Conservation (phyloP, 1,140 invertebrate species). For the Dinothrombium tinctorium region DNA sequence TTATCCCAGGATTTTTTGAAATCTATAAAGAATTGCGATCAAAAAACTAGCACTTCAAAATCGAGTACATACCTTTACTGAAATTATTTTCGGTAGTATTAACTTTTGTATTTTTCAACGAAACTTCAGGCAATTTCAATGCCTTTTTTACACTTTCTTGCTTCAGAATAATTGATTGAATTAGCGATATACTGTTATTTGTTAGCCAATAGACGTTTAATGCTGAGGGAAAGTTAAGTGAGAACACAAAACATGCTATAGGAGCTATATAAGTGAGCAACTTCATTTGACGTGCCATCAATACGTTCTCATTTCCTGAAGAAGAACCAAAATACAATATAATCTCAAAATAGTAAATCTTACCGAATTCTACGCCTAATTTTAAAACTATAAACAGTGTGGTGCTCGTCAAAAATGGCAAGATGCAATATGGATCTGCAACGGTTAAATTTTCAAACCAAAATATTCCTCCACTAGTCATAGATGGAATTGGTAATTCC, state of each 20-base stretch:
- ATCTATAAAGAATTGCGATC: no score
- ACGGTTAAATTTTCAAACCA: slow-evolving; percentile 85
- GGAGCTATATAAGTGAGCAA: slow-evolving; percentile 1
- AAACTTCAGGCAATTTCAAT: no score
- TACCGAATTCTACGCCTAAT: slow-evolving; percentile 21
- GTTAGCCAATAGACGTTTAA: slow-evolving; percentile 73
- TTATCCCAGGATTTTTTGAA: no score
- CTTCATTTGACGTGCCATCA: neutral
- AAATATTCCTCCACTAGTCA: slow-evolving; percentile 58
- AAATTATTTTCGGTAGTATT: no score
- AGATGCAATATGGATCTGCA: slow-evolving; percentile 60
- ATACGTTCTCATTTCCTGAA: neutral
- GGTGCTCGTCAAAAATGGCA: slow-evolving; percentile 57
- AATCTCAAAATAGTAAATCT: neutral
- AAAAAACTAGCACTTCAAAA: no score
- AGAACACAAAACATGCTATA: slow-evolving; percentile 10
- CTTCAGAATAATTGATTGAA: no score
- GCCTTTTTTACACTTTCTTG: no score
- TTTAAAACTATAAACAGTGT: slow-evolving; percentile 60
- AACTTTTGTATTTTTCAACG: no score
- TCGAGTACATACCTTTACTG: no score
- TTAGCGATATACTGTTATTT: slow-evolving; percentile 63
- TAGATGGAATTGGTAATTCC: slow-evolving; percentile 57
- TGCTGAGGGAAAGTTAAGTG: slow-evolving; percentile 28
- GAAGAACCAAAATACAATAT: neutral